phyloP scores from a whole-genome alignment of 1,140 invertebrate species.

The Sogatella furcifera region DNA sequence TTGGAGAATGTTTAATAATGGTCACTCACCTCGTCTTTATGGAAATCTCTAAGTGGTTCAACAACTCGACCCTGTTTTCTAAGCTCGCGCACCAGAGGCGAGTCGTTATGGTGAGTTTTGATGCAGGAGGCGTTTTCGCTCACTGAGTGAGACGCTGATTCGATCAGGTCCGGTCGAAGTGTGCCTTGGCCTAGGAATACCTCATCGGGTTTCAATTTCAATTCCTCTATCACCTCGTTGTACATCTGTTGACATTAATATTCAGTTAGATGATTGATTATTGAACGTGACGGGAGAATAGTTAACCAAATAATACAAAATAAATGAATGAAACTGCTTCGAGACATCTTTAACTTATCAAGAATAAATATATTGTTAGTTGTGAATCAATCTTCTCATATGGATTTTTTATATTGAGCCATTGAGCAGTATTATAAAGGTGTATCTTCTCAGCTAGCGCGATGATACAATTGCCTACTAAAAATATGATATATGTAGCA shows the following conservation, averaged over 20 bases:
- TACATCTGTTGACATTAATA: conserved; percentile 41
- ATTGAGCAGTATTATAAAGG: too few species aligned
- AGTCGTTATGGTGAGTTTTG: conserved; percentile 99
- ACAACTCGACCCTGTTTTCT: conserved; percentile 79
- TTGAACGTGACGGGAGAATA: too few species aligned
- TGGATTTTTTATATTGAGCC: too few species aligned
- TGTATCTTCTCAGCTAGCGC: too few species aligned
- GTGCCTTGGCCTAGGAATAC: conserved; percentile 85
- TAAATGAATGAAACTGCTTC: too few species aligned
- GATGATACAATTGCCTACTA: too few species aligned
- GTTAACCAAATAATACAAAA: too few species aligned
- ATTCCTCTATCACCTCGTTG: conserved; percentile 67
- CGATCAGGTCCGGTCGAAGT: conserved; percentile 93
- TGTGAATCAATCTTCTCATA: too few species aligned
- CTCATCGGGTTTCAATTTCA: conserved; percentile 75
- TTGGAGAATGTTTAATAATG: not conserved
- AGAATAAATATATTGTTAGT: too few species aligned
- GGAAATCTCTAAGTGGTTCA: conserved; percentile 97
- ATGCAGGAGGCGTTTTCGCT: conserved; percentile 86
- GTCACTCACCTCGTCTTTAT: conserved; percentile 88
- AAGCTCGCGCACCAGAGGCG: conserved; percentile 83
- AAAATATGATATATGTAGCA: too few species aligned
- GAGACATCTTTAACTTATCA: too few species aligned
- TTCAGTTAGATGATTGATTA: too few species aligned
- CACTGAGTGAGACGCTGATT: conserved; percentile 83